Base-by-base conservation (phyloP, 1,140 invertebrate genomes). In the Zaprionus africanus region DNA sequence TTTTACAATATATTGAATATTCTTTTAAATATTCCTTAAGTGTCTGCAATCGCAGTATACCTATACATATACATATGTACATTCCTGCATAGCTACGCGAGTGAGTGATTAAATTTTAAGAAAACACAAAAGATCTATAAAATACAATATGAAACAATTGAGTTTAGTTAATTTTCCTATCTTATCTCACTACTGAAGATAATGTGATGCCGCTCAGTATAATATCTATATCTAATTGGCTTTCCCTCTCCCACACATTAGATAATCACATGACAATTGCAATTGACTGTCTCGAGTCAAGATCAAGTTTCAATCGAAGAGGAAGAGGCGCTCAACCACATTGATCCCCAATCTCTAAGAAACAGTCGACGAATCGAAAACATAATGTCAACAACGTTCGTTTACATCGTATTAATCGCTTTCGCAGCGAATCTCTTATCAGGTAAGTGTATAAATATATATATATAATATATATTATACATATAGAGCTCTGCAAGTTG, bases 391-490 rank as follows among this genome's bases (percentile, higher is more conserved):
- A 78, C 68, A 36, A 65, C 68, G 36, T 54, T 86, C 59, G 73
- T 76, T 49, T 86, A 79, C 67, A 70, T 76, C 61, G 74, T 90
- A 59, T 79, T 87, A 76, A 75, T 91, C 36, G 79, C 76, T n/a
- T 64, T 90, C 59, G 72, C 75, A 53, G 68, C 66, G 61, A 79
- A 90, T 81, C 63, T 81, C 80, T 79, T 91, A 90, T 83, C 90
- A 81, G 90, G 90, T 91, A 63, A 91, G 51, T 59, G 19, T 19
- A 13, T 28, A 13, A 15, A n/a, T 43, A 3, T 61, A 1, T 43
- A 13, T 34, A 7, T 15, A 31, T 31, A 31, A 38, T 38, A 38
- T 43, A 4, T 17, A 41, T 41, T 41, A 41, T 43, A 1, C 9
- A 41, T 41, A 41, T 15, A 46, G 41, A 7, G 5, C n/a, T 46